These are phyloP conservation scores for Thalassaphorura encarpata DNA, from an alignment of 1,140 invertebrate species.

Conservation along the genomic window DNA sequence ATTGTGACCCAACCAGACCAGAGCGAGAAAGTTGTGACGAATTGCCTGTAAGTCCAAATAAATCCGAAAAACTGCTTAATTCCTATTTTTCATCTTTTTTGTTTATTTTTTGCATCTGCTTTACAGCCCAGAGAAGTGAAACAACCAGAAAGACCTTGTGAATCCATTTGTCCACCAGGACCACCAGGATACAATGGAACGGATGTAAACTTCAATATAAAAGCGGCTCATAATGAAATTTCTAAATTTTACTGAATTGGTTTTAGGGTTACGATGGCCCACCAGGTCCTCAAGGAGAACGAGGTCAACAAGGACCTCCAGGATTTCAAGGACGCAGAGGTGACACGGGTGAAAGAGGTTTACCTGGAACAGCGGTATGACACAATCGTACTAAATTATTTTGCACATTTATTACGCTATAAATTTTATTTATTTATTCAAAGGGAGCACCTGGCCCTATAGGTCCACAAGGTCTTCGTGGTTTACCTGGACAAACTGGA, in stretches of 20 bases:
- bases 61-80: background rate
- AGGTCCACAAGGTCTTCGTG: constrained; percentile 33
- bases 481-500: constrained; percentile 40
- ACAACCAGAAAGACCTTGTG: constrained; percentile 34
- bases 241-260: background rate
- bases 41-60: constrained; percentile 46
- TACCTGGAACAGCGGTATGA: constrained; percentile 34
- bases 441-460: constrained; percentile 37
- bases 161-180: constrained; percentile 48
- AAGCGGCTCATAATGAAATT: background rate
- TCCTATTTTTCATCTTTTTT: background rate
- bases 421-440: no score
- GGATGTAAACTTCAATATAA: background rate
- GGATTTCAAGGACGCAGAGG: constrained; percentile 39
- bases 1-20: constrained; percentile 61
- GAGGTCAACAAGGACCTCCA: background rate
- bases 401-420: no score
- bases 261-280: constrained; percentile 33
- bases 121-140: constrained; percentile 15
- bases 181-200: constrained; percentile 41
- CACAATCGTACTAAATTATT: no score
- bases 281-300: constrained; percentile 35
- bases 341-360: constrained; percentile 35
- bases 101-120: no score
- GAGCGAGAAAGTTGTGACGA: constrained; percentile 60